These are phyloP conservation scores for Oligia strigilis DNA, from an alignment of 2,888 invertebrate species.

Conservation along the genomic window DNA sequence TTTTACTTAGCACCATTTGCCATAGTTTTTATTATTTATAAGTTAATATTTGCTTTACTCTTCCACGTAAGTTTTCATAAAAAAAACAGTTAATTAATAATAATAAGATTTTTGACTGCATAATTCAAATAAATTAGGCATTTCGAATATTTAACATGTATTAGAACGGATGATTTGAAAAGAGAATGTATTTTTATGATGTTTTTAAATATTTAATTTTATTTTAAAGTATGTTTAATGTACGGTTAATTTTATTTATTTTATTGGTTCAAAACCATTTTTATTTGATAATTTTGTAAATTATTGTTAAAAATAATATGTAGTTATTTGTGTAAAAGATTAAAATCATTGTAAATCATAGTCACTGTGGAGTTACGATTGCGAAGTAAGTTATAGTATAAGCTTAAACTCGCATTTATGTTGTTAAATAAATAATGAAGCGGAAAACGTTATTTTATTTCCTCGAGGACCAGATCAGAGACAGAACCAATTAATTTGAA, in stretches of 20 bases:
- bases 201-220: conserved; percentile 55
- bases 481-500: conserved; percentile 1
- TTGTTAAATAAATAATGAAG: conserved; percentile 69
- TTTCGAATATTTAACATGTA: conserved; percentile 57
- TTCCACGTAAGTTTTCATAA: conserved; percentile 67
- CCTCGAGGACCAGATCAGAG: neutral
- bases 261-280: conserved; percentile 32
- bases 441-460: conserved; percentile 52
- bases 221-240: neutral
- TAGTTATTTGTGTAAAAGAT: conserved; percentile 75
- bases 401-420: conserved; percentile 64
- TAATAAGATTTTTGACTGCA: conserved; percentile 76
- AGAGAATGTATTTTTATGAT: conserved; percentile 69
- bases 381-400: conserved; percentile 55
- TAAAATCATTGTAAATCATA: conserved; percentile 70
- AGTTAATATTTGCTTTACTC: neutral
- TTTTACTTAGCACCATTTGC: neutral
- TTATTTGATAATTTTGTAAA: conserved; percentile 71
- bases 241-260: conserved; percentile 32
- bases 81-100: conserved; percentile 66
- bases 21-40: conserved; percentile 12
- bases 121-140: conserved; percentile 67
- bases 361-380: conserved; percentile 71
- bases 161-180: conserved; percentile 53
- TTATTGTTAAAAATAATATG: conserved; percentile 74